These are phyloP conservation scores for Gallinago nigripennis DNA, from an alignment of 2,797 vertebrate genomes.

Conservation along the genomic window DNA sequence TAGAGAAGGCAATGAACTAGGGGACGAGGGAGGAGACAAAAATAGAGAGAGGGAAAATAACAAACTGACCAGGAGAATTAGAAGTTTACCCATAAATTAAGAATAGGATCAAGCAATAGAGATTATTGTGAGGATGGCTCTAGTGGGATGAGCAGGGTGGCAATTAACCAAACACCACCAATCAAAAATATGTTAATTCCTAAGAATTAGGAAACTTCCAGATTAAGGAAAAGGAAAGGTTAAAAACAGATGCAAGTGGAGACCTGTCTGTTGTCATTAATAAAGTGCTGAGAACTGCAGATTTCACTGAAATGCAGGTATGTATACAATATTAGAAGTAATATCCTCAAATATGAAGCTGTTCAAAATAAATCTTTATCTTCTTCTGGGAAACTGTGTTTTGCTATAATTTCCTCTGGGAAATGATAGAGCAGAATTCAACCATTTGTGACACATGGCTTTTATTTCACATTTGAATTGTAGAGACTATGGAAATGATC, in stretches of 20 bases:
- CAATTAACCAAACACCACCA: background rate
- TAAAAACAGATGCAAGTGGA: background rate
- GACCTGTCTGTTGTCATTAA: background rate
- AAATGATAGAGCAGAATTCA: background rate
- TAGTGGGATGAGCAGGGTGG: background rate
- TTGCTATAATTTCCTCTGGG: background rate
- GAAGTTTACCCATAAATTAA: background rate
- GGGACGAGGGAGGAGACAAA: fast-evolving
- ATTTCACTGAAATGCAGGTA: background rate
- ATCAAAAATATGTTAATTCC: background rate
- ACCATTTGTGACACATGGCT: background rate
- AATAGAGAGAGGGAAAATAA: background rate
- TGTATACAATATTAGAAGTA: background rate
- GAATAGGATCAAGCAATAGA: background rate
- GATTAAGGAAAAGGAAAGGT: background rate
- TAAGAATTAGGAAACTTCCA: background rate
- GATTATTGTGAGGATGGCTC: background rate
- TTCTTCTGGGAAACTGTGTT: background rate
- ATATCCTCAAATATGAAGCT: background rate
- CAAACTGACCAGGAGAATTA: background rate
- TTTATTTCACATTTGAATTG: background rate
- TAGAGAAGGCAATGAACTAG: fast-evolving
- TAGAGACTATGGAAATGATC: conserved; percentile 22
- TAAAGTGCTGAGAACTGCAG: background rate
- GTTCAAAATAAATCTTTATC: background rate